Conservation (phyloP, 2,888 invertebrate genomes). For the Xestia rhomboidea region DNA sequence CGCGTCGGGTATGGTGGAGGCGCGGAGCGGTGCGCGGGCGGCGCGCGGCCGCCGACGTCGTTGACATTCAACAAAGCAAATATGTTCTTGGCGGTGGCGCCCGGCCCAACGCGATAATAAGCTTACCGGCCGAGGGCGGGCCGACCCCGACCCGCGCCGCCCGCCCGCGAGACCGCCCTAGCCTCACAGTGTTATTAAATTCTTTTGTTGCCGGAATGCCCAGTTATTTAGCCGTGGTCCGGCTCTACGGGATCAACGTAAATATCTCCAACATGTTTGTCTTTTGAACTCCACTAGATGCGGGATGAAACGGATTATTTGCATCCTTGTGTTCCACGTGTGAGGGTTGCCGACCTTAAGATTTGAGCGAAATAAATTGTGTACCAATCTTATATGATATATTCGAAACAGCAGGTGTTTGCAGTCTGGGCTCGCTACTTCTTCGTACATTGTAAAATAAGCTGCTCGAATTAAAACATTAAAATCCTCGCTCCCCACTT, state of each 20-base stretch:
- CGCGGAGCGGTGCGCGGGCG: slow-evolving; percentile 52
- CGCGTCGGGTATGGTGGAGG: background rate
- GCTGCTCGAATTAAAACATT: slow-evolving; percentile 82
- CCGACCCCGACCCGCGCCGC: slow-evolving; percentile 71
- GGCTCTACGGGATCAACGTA: slow-evolving; percentile 83
- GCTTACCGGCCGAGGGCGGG: slow-evolving; percentile 84
- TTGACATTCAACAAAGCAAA: slow-evolving; percentile 88
- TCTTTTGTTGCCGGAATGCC: slow-evolving; percentile 87
- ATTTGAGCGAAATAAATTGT: slow-evolving; percentile 68
- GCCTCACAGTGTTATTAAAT: slow-evolving; percentile 86
- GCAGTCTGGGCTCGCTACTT: slow-evolving; percentile 16
- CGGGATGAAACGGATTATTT: slow-evolving; percentile 80
- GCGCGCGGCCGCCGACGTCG: slow-evolving; percentile 73
- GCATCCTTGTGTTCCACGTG: slow-evolving; percentile 71
- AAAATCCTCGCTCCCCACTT: slow-evolving; percentile 75
- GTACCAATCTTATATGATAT: slow-evolving; percentile 75
- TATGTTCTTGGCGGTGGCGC: slow-evolving; percentile 81
- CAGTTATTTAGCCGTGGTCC: slow-evolving; percentile 84
- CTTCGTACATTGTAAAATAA: slow-evolving; percentile 78
- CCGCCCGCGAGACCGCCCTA: slow-evolving; percentile 75
- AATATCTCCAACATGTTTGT: slow-evolving; percentile 79
- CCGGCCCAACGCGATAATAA: slow-evolving; percentile 84
- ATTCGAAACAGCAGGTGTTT: slow-evolving; percentile 80
- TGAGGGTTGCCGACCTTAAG: slow-evolving; percentile 49
- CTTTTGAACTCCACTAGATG: slow-evolving; percentile 81